Conservation (phyloP, 2,797 vertebrate species). For the Enteromius thamalakanensis region DNA sequence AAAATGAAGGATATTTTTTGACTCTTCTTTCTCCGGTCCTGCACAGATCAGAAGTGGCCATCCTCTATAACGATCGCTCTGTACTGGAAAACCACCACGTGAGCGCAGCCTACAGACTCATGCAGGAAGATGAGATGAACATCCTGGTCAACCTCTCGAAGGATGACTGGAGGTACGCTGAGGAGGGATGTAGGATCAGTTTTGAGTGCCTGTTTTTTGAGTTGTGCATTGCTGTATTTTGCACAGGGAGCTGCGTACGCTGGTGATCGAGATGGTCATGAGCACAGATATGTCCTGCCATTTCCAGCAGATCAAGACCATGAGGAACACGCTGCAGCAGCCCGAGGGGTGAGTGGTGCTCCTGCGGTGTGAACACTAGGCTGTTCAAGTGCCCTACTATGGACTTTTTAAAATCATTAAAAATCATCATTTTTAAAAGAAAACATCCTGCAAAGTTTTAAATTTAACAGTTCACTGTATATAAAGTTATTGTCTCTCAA, state of each 20-base stretch:
- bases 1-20: not conserved
- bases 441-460: too few relatives aligned
- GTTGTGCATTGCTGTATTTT: constrained; percentile 35
- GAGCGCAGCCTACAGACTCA: constrained; percentile 94
- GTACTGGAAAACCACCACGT: constrained; percentile 98
- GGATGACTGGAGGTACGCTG: constrained; percentile 92
- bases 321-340: constrained; percentile 89
- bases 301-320: constrained; percentile 98
- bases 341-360: constrained; percentile 83
- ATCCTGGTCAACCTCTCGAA: constrained; percentile 93
- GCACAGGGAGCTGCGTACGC: constrained; percentile 89
- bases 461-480: too few relatives aligned
- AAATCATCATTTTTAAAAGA: too few relatives aligned
- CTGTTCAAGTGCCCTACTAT: too few relatives aligned
- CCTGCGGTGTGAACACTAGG: not conserved
- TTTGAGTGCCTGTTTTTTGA: constrained; percentile 33
- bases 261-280: constrained; percentile 99
- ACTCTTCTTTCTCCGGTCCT: constrained; percentile 20
- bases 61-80: constrained; percentile 96
- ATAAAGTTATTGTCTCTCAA: too few relatives aligned
- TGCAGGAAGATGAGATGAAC: constrained; percentile 99
- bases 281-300: constrained; percentile 98
- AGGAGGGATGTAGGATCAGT: constrained; percentile 24
- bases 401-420: too few relatives aligned
- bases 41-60: constrained; percentile 92